Evolutionary conservation across 2,113 vertebrate species (phyloP).

Genomic region (Ctenomys sociabilis): DNA sequence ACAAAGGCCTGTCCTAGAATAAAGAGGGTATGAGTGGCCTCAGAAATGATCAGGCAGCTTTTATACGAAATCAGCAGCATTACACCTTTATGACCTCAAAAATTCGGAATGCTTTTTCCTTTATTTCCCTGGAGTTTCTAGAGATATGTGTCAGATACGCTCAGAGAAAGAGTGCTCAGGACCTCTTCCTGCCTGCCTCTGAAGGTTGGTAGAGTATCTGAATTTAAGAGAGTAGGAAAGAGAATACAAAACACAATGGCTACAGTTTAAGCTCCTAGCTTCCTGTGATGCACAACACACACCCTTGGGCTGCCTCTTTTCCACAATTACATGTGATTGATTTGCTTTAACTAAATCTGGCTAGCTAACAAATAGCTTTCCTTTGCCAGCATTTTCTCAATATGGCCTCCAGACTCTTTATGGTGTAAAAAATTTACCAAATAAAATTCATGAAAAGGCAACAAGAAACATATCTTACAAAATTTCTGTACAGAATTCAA

Average conservation of each 20-base stretch:
- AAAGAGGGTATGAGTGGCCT: neutral
- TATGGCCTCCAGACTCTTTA: constrained; percentile 81
- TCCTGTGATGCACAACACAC: neutral
- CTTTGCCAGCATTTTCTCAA: constrained; percentile 74
- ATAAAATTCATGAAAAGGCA: constrained; percentile 81
- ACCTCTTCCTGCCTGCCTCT: neutral
- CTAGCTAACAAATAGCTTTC: constrained; percentile 65
- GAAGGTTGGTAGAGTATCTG: neutral
- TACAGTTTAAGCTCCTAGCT: neutral
- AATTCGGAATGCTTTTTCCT: neutral
- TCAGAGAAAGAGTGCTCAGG: neutral
- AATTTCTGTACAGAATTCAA: constrained; percentile 78
- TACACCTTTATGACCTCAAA: neutral
- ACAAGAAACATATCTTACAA: constrained; percentile 78
- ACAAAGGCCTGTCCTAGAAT: neutral
- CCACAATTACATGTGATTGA: constrained; percentile 60
- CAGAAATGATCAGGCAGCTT: neutral
- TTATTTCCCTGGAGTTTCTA: neutral
- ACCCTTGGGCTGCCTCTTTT: constrained; percentile 21
- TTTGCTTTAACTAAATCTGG: constrained; percentile 75
- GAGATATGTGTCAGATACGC: neutral
- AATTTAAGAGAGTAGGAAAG: neutral
- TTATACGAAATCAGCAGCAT: neutral
- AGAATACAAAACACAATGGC: neutral
- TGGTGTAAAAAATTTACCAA: constrained; percentile 76